Percentiles rank a stretch among this genome's conserved stretches.
These are phyloP conservation scores for Meta bourneti DNA, from an alignment of 2,888 invertebrate genomes.

Conservation along the genomic window DNA sequence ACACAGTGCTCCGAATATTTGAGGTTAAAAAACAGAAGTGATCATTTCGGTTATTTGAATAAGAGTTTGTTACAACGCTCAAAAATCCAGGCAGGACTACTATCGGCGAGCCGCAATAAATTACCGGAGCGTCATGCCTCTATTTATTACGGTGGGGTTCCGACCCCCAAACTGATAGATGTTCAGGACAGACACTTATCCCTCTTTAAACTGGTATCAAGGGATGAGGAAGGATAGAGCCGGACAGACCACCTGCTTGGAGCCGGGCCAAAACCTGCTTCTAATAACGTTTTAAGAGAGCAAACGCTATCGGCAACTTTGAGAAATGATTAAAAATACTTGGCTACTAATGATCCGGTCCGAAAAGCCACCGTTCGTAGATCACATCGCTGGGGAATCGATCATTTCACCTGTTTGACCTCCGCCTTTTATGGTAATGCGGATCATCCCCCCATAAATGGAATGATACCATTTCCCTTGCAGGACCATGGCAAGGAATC, in stretches of 20 bases:
- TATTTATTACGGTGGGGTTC: constrained; percentile 50
- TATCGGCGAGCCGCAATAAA: constrained; percentile 22
- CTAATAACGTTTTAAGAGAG: constrained; percentile 35
- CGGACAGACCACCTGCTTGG: constrained; percentile 67
- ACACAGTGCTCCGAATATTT: constrained; percentile 60
- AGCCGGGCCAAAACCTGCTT: constrained; percentile 51
- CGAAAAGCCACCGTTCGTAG: constrained; percentile 38
- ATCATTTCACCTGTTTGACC: constrained; percentile 51
- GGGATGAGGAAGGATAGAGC: constrained; percentile 37
- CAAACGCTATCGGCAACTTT: constrained; percentile 39
- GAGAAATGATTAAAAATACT: constrained; percentile 64
- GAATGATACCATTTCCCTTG: constrained; percentile 7
- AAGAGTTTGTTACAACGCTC: constrained; percentile 36
- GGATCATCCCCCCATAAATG: constrained; percentile 6
- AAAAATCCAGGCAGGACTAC: constrained; percentile 25
- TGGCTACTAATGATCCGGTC: constrained; percentile 51
- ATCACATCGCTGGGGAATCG: constrained; percentile 13
- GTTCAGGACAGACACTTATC: constrained; percentile 30
- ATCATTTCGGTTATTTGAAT: constrained; percentile 51
- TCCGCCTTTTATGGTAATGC: constrained; percentile 32
- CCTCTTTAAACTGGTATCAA: constrained; percentile 16
- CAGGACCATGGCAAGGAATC: not conserved
- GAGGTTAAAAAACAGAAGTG: constrained; percentile 62
- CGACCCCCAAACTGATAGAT: constrained; percentile 57
- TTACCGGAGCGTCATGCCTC: constrained; percentile 15